A percentile compares a stretch with the other conserved stretches of the same genome.
phyloP scores from a whole-genome alignment of 1,140 invertebrate species.

The Diorhabda elongata region DNA sequence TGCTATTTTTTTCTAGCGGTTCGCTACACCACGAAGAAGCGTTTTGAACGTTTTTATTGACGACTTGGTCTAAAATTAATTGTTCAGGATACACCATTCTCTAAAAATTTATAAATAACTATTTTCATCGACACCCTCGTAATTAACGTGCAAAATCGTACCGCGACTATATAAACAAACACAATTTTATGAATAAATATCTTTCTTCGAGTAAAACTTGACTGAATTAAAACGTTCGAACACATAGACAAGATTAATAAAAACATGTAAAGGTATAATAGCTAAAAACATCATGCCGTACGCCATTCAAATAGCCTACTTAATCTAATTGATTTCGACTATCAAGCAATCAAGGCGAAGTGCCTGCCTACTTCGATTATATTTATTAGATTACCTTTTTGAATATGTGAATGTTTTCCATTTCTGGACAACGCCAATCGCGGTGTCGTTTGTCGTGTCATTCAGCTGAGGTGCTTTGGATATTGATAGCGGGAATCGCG shows the following conservation, averaged over 20 bases:
- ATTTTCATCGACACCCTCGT: background rate
- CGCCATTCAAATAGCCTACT: constrained; percentile 24
- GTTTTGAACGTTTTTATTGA: constrained; percentile 29
- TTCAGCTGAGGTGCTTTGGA: constrained; percentile 24
- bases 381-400: constrained; percentile 44
- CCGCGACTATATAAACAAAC: too few species aligned
- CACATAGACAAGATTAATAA: too few species aligned
- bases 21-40: constrained; percentile 41
- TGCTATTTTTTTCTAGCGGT: constrained; percentile 34
- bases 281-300: background rate
- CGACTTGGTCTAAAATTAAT: constrained; percentile 39
- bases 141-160: too few species aligned
- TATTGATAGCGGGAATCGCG: background rate
- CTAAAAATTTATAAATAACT: constrained; percentile 25
- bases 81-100: constrained; percentile 48
- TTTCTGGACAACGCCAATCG: constrained; percentile 38
- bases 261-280: too few species aligned
- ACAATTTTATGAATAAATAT: too few species aligned
- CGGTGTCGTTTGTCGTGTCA: constrained; percentile 37
- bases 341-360: constrained; percentile 4
- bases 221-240: too few species aligned
- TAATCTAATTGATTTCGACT: constrained; percentile 27
- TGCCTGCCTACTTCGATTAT: constrained; percentile 25
- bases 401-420: constrained; percentile 47
- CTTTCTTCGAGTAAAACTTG: too few species aligned